Conservation (phyloP, 2,888 invertebrate genomes). For the Sphecodes monilicornis region DNA sequence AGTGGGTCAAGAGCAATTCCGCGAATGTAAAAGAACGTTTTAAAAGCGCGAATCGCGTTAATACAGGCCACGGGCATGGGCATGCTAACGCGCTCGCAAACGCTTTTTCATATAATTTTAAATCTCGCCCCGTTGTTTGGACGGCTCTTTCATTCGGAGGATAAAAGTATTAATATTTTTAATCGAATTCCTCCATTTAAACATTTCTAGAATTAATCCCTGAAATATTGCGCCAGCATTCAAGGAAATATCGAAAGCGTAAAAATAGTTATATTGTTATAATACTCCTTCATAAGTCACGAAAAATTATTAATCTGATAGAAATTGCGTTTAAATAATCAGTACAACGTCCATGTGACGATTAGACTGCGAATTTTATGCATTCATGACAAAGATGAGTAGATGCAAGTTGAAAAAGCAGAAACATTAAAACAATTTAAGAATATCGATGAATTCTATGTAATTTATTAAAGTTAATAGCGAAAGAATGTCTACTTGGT, state of each 20-base stretch:
- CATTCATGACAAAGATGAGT: too few relatives aligned
- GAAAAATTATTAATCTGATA: neutral
- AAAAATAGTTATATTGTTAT: neutral
- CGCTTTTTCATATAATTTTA: conserved; percentile 24
- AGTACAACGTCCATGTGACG: neutral
- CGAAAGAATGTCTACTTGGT: too few relatives aligned
- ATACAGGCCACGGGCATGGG: conserved; percentile 24
- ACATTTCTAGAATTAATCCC: neutral
- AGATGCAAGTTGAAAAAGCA: too few relatives aligned
- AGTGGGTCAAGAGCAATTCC: conserved; percentile 62
- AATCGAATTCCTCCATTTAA: neutral
- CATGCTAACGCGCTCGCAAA: conserved; percentile 16
- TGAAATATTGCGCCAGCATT: neutral
- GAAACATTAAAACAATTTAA: too few relatives aligned
- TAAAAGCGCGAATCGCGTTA: conserved; percentile 44
- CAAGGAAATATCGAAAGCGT: neutral
- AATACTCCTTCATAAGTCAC: neutral
- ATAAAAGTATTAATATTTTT: neutral
- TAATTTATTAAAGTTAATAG: too few relatives aligned
- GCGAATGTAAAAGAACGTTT: conserved; percentile 47
- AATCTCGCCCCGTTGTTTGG: conserved; percentile 31
- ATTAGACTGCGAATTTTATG: neutral
- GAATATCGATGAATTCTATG: too few relatives aligned
- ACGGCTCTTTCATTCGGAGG: neutral
- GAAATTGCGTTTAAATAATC: neutral